These are phyloP conservation scores for Ormyrus nitidulus DNA, from an alignment of 2,888 invertebrate genomes.

Conservation along the genomic window DNA sequence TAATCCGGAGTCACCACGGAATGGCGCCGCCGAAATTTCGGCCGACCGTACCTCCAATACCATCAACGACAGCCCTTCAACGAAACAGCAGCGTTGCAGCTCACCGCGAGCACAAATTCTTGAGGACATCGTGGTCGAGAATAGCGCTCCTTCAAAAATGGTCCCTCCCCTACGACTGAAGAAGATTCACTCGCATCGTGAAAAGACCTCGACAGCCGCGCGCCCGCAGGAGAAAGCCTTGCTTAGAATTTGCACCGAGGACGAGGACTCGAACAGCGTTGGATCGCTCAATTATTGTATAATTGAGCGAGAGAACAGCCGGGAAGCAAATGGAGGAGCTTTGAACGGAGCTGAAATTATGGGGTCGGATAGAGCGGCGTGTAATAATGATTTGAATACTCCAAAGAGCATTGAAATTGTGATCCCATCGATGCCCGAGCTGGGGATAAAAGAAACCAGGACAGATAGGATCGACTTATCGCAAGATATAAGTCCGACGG, in stretches of 20 bases:
- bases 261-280: background rate
- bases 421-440: slow-evolving; percentile 59
- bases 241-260: background rate
- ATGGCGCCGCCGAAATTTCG: slow-evolving; percentile 7
- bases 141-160: slow-evolving; percentile 56
- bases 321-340: background rate
- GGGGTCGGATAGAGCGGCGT: background rate
- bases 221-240: background rate
- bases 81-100: too few species aligned
- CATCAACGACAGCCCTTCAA: too few species aligned
- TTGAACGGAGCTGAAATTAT: background rate
- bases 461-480: slow-evolving; percentile 48
- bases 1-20: background rate
- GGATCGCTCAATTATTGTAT: slow-evolving; percentile 8
- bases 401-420: slow-evolving; percentile 58
- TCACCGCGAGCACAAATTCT: slow-evolving; percentile 14
- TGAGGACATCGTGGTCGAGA: slow-evolving; percentile 24
- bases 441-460: slow-evolving; percentile 59
- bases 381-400: background rate
- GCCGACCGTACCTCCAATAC: too few species aligned
- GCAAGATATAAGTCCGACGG: background rate
- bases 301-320: background rate
- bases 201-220: background rate
- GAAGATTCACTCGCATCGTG: slow-evolving; percentile 60
- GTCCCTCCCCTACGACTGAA: slow-evolving; percentile 70